Evolutionary conservation across 92 coral and sea anemone genomes (phyloP).

Genomic region (Palythoa heliodiscus): DNA sequence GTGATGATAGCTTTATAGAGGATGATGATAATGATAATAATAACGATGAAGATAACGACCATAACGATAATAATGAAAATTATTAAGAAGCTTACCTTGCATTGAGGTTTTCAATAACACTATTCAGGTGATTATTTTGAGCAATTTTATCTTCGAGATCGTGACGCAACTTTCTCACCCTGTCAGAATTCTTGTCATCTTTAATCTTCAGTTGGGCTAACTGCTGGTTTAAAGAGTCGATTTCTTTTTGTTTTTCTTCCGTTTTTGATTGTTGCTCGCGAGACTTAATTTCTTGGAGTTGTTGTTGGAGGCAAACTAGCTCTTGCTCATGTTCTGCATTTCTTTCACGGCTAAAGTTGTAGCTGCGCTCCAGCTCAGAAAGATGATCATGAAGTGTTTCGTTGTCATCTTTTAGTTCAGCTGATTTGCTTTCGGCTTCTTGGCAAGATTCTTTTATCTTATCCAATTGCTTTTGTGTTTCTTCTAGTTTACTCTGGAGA

Average conservation of each 20-base stretch:
- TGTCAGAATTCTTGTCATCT: slow-evolving; percentile 70
- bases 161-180: slow-evolving; percentile 62
- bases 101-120: slow-evolving; percentile 67
- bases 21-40: neutral
- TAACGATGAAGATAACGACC: neutral
- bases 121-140: slow-evolving; percentile 52
- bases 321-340: slow-evolving; percentile 70
- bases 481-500: slow-evolving; percentile 43
- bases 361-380: slow-evolving; percentile 68
- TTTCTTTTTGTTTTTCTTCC: slow-evolving; percentile 64
- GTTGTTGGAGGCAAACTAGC: slow-evolving; percentile 49
- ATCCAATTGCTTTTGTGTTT: slow-evolving; percentile 33
- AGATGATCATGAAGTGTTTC: slow-evolving; percentile 62
- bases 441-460: slow-evolving; percentile 32
- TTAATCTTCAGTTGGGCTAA: slow-evolving; percentile 69
- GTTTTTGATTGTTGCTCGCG: slow-evolving; percentile 57
- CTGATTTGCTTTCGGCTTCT: slow-evolving; percentile 53
- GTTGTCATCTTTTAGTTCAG: slow-evolving; percentile 61
- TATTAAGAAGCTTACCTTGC: neutral
- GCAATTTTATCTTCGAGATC: slow-evolving; percentile 53
- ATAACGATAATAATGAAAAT: neutral
- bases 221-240: slow-evolving; percentile 63
- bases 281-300: slow-evolving; percentile 57
- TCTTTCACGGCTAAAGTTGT: slow-evolving; percentile 62
- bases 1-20: no score